phyloP scores from a whole-genome alignment of 2,113 vertebrate genomes.

The Apaloderma vittatum region DNA sequence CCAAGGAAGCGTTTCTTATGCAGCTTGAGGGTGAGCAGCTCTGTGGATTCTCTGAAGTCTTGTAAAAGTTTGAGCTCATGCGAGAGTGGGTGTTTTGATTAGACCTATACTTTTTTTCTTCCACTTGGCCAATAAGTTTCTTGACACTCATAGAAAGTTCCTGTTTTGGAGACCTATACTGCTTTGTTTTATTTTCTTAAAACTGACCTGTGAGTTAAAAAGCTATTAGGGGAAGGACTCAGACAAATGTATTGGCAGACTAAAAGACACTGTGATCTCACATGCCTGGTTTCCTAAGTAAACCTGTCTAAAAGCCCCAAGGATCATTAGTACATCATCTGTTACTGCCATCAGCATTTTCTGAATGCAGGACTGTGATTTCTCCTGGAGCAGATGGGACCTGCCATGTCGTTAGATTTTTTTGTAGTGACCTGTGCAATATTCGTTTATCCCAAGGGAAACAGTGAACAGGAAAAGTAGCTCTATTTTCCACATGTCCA shows the following conservation, averaged over 20 bases:
- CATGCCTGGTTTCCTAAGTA: constrained; percentile 50
- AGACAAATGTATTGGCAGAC: constrained; percentile 12
- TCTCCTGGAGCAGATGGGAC: constrained; percentile 32
- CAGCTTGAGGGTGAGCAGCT: neutral
- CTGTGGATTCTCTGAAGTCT: neutral
- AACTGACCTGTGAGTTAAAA: constrained; percentile 24
- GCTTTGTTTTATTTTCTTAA: constrained; percentile 8
- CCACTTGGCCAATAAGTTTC: neutral
- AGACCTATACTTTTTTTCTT: neutral
- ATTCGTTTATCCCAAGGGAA: neutral
- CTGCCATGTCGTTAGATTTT: constrained; percentile 34
- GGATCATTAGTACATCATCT: constrained; percentile 42
- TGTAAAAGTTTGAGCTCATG: neutral
- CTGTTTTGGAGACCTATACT: neutral
- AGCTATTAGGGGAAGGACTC: neutral
- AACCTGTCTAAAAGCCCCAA: constrained; percentile 29
- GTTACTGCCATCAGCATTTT: constrained; percentile 54
- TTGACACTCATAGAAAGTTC: neutral
- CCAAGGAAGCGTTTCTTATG: neutral
- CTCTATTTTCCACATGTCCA: neutral
- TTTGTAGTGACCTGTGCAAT: constrained; percentile 2
- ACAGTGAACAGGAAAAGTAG: neutral
- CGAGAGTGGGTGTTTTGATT: neutral
- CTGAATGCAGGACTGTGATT: constrained; percentile 28
- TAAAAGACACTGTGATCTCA: constrained; percentile 45